Evolutionary conservation across 2,113 vertebrate genomes (phyloP).

Genomic region (Dasypus novemcinctus): DNA sequence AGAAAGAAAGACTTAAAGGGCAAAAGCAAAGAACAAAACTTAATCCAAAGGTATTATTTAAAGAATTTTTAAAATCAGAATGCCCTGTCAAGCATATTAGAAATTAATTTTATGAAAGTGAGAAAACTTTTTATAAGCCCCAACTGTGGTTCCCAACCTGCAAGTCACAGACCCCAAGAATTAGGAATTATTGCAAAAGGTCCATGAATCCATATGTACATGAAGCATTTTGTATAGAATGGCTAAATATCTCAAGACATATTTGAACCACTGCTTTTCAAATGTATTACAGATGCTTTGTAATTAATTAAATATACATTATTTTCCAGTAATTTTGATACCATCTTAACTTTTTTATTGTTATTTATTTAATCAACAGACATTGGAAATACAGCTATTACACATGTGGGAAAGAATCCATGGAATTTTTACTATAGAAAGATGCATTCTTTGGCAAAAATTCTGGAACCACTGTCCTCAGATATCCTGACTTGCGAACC

Average conservation of each 20-base stretch:
- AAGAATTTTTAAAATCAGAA: not conserved
- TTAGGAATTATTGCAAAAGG: not conserved
- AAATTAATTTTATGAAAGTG: conserved; percentile 41
- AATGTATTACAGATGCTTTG: not conserved
- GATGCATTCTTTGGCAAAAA: not conserved
- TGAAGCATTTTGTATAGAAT: not conserved
- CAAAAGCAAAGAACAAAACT: not conserved
- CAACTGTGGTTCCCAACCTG: not conserved
- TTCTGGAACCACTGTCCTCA: not conserved
- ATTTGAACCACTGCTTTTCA: conserved; percentile 8
- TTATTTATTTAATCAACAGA: conserved; percentile 34
- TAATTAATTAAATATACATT: not conserved
- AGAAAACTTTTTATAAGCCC: conserved; percentile 11
- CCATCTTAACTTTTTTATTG: conserved; percentile 4
- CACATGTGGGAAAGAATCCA: not conserved
- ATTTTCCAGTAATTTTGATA: conserved; percentile 8
- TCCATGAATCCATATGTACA: not conserved
- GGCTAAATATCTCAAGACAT: not conserved
- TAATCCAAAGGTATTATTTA: not conserved
- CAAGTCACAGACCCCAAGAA: not conserved
- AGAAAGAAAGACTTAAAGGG: conserved; percentile 2
- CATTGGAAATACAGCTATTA: not conserved
- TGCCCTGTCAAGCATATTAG: not conserved
- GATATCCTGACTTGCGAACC: conserved; percentile 31
- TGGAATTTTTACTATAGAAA: conserved; percentile 48